Evolutionary conservation across 2,113 vertebrate species (phyloP).

Genomic region (Edolisoma coerulescens): DNA sequence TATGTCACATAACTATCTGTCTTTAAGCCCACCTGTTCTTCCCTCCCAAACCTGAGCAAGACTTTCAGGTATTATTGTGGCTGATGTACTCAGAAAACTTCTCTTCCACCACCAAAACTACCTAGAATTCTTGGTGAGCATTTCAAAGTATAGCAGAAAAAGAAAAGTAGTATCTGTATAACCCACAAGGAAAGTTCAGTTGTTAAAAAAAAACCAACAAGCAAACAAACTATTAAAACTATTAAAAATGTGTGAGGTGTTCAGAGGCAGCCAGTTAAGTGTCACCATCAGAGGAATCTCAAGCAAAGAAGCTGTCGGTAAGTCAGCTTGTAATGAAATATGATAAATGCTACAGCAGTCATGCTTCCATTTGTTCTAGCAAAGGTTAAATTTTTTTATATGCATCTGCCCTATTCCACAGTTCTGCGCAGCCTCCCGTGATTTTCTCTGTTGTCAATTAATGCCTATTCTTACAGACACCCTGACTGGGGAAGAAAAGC

Average conservation of each 20-base stretch:
- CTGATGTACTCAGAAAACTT: neutral
- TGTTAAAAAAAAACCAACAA: neutral
- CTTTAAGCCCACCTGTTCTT: neutral
- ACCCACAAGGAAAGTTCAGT: neutral
- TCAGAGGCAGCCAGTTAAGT: neutral
- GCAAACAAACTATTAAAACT: neutral
- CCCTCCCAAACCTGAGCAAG: neutral
- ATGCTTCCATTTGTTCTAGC: neutral
- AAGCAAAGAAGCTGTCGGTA: neutral
- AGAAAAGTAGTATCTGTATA: neutral
- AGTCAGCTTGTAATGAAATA: neutral
- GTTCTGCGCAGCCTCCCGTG: neutral
- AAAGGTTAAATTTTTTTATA: neutral
- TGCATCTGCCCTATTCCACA: neutral
- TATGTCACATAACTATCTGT: neutral
- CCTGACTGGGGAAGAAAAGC: neutral
- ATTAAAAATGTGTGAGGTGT: neutral
- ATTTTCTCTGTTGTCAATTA: neutral
- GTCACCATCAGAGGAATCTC: neutral
- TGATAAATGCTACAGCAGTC: neutral
- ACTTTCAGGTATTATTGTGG: neutral
- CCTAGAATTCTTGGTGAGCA: neutral
- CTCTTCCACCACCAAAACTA: neutral
- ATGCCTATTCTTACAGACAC: neutral
- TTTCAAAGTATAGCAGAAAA: neutral